Conservation (phyloP, 2,113 vertebrate genomes). For the Myodes glareolus region DNA sequence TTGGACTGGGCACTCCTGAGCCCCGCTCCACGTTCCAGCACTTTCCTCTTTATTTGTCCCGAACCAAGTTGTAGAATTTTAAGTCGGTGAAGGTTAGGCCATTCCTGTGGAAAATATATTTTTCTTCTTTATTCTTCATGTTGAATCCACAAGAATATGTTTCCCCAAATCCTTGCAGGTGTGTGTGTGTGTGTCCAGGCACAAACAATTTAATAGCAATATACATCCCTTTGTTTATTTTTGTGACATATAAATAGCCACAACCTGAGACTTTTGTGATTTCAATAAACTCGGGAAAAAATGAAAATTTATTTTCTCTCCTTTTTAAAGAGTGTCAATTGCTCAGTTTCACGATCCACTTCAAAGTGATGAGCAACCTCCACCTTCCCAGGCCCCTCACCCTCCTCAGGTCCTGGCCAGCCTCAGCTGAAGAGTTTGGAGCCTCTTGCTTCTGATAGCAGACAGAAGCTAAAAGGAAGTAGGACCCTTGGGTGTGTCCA, state of each 20-base stretch:
- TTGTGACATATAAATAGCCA: not conserved
- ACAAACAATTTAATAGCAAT: not conserved
- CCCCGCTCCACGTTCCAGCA: not conserved
- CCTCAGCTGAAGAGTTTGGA: not conserved
- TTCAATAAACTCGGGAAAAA: constrained; percentile 50
- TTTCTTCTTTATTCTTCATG: constrained; percentile 46
- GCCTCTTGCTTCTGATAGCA: not conserved
- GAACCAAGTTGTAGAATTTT: constrained; percentile 31
- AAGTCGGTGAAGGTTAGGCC: constrained; percentile 22
- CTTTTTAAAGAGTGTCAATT: not conserved
- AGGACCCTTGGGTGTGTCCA: not conserved
- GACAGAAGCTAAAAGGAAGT: not conserved
- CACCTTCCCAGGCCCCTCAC: not conserved
- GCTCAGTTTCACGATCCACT: not conserved
- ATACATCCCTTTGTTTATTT: constrained; percentile 8
- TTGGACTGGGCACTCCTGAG: not conserved
- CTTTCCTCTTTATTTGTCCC: constrained; percentile 1
- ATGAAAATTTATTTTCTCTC: not conserved
- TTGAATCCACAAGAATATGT: not conserved
- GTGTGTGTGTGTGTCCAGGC: not conserved
- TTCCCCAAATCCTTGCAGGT: not conserved
- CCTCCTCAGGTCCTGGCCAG: not conserved
- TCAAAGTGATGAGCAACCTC: not conserved
- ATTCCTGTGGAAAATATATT: constrained; percentile 10
- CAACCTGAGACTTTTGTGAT: not conserved